These are phyloP conservation scores for Lagorchestes hirsutus DNA, from an alignment of 2,797 vertebrate genomes.

Conservation along the genomic window DNA sequence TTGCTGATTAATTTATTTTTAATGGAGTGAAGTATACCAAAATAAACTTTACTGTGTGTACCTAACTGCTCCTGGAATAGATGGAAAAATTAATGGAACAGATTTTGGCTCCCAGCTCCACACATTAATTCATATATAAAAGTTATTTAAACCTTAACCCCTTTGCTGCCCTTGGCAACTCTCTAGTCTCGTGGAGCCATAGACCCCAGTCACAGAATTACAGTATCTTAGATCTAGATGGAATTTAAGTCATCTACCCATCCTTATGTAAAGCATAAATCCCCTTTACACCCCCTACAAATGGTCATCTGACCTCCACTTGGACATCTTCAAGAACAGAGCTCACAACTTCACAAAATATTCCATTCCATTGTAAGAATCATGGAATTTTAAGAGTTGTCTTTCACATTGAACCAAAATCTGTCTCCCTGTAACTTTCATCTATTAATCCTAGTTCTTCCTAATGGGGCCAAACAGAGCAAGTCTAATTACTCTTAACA, in stretches of 20 bases:
- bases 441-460: neutral
- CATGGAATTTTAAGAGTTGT: neutral
- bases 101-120: slow-evolving; percentile 86
- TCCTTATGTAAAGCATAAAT: slow-evolving; percentile 6
- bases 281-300: slow-evolving; percentile 11
- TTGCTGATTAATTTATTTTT: slow-evolving; percentile 92
- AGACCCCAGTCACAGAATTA: slow-evolving; percentile 47
- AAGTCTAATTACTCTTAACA: neutral
- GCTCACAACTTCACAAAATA: neutral
- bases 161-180: slow-evolving; percentile 81
- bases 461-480: neutral
- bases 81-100: slow-evolving; percentile 91
- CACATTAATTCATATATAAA: slow-evolving; percentile 89
- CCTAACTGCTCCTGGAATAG: slow-evolving; percentile 89
- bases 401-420: neutral
- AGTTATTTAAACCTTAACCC: slow-evolving; percentile 87
- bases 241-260: slow-evolving; percentile 31
- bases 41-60: slow-evolving; percentile 90
- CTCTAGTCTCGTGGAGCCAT: slow-evolving; percentile 65
- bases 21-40: slow-evolving; percentile 91
- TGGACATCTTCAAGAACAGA: slow-evolving; percentile 1
- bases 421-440: neutral
- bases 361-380: neutral
- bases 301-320: neutral
- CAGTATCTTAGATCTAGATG: slow-evolving; percentile 33